These are phyloP conservation scores for Epiperipatus broadwayi DNA, from an alignment of 2,888 invertebrate species.

Conservation along the genomic window DNA sequence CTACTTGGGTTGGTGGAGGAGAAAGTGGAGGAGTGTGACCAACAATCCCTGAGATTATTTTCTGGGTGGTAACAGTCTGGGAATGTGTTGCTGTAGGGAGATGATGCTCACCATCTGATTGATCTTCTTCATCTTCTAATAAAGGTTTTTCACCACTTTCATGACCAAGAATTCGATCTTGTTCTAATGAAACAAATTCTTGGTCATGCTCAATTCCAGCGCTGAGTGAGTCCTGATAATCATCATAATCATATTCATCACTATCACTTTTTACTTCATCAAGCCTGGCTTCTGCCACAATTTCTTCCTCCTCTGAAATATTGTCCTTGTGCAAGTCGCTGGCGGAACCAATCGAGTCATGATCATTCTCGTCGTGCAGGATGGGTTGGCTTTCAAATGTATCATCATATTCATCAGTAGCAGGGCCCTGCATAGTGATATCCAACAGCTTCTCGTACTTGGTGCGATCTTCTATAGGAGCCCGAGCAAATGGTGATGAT, in stretches of 20 bases:
- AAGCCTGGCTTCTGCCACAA: conserved; percentile 23
- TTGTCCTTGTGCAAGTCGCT: conserved; percentile 43
- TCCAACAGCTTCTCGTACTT: conserved; percentile 52
- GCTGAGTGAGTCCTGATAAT: conserved; percentile 26
- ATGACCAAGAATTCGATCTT: conserved; percentile 42
- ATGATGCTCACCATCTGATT: conserved; percentile 12
- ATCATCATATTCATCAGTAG: too few relatives aligned
- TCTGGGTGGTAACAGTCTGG: too few relatives aligned
- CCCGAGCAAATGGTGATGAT: conserved; percentile 14
- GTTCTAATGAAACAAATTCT: conserved; percentile 12
- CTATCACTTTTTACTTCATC: conserved; percentile 12
- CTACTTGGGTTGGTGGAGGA: conserved; percentile 16
- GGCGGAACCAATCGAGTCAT: conserved; percentile 50
- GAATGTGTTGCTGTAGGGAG: too few relatives aligned
- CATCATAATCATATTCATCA: conserved; percentile 28
- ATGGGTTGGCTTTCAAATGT: not conserved
- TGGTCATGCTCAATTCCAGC: conserved; percentile 9
- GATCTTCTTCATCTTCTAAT: conserved; percentile 37
- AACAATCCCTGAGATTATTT: too few relatives aligned
- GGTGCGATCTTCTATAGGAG: conserved; percentile 47
- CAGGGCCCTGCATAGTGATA: conserved; percentile 25
- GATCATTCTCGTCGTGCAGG: conserved; percentile 16
- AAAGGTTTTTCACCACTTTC: conserved; percentile 54
- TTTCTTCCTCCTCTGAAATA: conserved; percentile 32
- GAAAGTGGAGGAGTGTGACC: not conserved